A percentile compares a stretch with the other conserved stretches of the same genome.
Evolutionary conservation across 2,888 invertebrate species (phyloP).

Genomic region (Trissonchulus sp.): DNA sequence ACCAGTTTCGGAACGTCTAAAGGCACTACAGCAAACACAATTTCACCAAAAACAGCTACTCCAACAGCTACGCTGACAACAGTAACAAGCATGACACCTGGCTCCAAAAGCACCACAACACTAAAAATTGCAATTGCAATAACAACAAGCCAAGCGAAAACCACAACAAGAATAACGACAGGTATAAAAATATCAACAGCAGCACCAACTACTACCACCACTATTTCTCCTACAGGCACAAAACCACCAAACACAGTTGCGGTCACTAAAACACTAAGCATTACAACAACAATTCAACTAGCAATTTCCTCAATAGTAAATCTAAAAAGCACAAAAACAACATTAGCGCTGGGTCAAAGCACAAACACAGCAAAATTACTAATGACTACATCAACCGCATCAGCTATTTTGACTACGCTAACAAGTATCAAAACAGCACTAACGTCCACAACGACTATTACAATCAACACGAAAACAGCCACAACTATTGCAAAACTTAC

Average conservation of each 20-base stretch:
- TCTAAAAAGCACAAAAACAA: too few species aligned
- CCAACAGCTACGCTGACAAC: background rate
- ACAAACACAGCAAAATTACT: too few species aligned
- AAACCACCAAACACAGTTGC: background rate
- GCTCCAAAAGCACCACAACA: background rate
- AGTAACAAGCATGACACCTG: background rate
- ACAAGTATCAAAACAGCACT: background rate
- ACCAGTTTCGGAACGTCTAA: background rate
- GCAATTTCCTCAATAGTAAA: too few species aligned
- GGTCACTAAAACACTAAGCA: background rate
- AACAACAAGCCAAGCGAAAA: background rate
- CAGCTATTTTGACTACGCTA: too few species aligned
- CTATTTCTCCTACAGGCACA: background rate
- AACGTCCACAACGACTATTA: background rate
- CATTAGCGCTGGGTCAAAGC: too few species aligned
- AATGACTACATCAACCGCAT: too few species aligned
- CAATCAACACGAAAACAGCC: background rate
- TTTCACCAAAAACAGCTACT: background rate
- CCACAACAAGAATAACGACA: background rate
- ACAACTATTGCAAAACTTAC: background rate
- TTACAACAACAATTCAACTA: background rate
- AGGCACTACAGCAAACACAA: background rate
- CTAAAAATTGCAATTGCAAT: background rate
- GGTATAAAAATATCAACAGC: slow-evolving; percentile 8
- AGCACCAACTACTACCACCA: slow-evolving; percentile 12